These are phyloP conservation scores for Hypomesus transpacificus DNA, from an alignment of 2,113 vertebrate genomes.

Conservation along the genomic window DNA sequence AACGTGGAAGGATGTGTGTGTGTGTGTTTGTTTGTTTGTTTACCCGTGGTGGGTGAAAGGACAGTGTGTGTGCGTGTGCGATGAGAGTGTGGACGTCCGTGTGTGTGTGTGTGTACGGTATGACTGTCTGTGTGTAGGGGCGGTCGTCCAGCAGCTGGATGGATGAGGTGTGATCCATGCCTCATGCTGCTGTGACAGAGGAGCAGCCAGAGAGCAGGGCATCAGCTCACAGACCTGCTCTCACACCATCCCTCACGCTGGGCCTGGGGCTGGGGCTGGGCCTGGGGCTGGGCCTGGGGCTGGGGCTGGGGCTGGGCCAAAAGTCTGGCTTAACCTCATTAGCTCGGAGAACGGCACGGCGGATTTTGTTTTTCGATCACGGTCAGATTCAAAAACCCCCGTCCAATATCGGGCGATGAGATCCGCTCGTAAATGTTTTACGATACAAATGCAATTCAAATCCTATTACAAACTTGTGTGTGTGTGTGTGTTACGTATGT, in stretches of 20 bases:
- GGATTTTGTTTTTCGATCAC: constrained; percentile 37
- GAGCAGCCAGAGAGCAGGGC: constrained; percentile 24
- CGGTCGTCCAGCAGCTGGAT: constrained; percentile 23
- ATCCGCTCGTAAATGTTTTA: constrained; percentile 34
- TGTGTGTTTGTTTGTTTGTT: too few relatives aligned
- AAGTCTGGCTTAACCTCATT: constrained; percentile 46
- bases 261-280: not conserved
- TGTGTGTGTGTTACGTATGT: constrained; percentile 2
- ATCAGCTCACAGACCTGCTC: constrained; percentile 26
- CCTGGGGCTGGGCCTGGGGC: too few relatives aligned
- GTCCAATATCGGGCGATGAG: constrained; percentile 13
- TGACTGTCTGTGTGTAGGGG: constrained; percentile 21
- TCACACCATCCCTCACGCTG: constrained; percentile 44
- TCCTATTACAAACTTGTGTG: constrained; percentile 13
- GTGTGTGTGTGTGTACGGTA: not conserved
- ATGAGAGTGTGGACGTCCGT: not conserved
- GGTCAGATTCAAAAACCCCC: constrained; percentile 5
- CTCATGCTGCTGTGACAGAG: constrained; percentile 43
- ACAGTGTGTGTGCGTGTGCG: not conserved
- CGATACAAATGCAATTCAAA: constrained; percentile 26
- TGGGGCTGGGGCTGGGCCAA: not conserved
- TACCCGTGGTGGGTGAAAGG: too few relatives aligned
- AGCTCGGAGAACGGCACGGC: constrained; percentile 16
- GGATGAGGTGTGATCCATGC: constrained; percentile 53
- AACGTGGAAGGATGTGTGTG: not conserved